These are phyloP conservation scores for Ligdia adustata DNA, from an alignment of 2,888 invertebrate species.

Conservation along the genomic window DNA sequence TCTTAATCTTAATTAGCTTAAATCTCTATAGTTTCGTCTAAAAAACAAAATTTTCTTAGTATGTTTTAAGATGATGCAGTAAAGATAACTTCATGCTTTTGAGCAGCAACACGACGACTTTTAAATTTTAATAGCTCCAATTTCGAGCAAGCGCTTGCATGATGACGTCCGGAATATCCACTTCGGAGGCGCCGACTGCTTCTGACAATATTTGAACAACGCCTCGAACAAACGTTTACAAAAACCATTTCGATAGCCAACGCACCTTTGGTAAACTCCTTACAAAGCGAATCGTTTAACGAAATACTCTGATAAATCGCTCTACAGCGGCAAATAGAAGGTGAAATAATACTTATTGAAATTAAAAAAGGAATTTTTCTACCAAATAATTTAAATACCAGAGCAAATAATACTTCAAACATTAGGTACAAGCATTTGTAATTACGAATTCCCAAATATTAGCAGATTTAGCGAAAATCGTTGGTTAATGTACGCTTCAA, in stretches of 20 bases:
- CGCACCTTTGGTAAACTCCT: not conserved
- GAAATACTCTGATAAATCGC: not conserved
- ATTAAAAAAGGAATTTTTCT: not conserved
- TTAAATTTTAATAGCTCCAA: constrained; percentile 44
- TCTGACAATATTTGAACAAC: constrained; percentile 57
- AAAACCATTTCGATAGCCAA: constrained; percentile 31
- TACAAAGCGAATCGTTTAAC: not conserved
- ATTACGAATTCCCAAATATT: no score
- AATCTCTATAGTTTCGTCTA: no score
- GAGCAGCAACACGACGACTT: constrained; percentile 38
- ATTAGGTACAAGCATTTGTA: not conserved
- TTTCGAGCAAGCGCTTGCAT: constrained; percentile 27
- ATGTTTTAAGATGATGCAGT: no score
- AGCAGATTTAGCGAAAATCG: not conserved
- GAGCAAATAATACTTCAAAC: not conserved
- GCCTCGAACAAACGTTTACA: constrained; percentile 29
- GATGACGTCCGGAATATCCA: constrained; percentile 39
- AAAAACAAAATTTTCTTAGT: no score
- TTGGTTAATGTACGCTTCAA: constrained; percentile 23
- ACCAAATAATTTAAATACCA: not conserved
- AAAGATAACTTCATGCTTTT: constrained; percentile 16
- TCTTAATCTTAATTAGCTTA: no score
- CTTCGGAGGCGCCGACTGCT: constrained; percentile 50
- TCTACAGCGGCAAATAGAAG: not conserved
- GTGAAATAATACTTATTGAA: no score